These are phyloP conservation scores for Motacilla tschutschensis DNA, from an alignment of 2,113 vertebrate genomes.

Conservation along the genomic window DNA sequence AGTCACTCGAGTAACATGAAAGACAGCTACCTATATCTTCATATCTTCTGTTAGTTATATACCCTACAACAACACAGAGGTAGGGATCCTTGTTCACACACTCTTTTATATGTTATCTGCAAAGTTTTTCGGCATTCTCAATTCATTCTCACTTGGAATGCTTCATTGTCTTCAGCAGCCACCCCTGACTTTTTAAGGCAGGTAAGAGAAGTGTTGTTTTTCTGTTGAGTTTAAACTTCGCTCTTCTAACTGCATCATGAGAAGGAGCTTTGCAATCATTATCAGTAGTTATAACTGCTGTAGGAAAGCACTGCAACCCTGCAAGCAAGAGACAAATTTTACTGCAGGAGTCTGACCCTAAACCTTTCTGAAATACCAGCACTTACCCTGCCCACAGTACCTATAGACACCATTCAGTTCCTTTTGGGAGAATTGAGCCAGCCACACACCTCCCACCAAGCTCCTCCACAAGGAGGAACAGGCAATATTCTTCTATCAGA, in stretches of 20 bases:
- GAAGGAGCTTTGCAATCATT: not conserved
- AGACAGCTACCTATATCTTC: not conserved
- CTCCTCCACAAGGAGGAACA: not conserved
- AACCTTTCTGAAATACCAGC: not conserved
- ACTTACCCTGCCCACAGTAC: not conserved
- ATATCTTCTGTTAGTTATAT: not conserved
- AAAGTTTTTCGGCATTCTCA: not conserved
- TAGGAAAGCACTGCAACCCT: not conserved
- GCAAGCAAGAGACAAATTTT: not conserved
- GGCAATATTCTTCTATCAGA: not conserved
- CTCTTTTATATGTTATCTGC: not conserved
- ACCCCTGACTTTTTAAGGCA: not conserved
- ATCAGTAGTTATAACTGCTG: not conserved
- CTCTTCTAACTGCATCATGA: not conserved
- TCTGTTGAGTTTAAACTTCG: rapidly evolving
- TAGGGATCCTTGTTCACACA: not conserved
- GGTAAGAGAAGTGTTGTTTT: not conserved
- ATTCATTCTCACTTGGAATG: not conserved
- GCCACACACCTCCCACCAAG: not conserved
- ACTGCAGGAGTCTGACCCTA: not conserved
- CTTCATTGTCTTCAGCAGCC: not conserved
- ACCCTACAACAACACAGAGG: not conserved
- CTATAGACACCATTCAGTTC: not conserved
- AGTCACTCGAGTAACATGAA: not conserved
- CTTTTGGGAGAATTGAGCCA: not conserved